Base-by-base conservation (phyloP, 2,797 vertebrate species). In the Amblyopsis hoosieri region DNA sequence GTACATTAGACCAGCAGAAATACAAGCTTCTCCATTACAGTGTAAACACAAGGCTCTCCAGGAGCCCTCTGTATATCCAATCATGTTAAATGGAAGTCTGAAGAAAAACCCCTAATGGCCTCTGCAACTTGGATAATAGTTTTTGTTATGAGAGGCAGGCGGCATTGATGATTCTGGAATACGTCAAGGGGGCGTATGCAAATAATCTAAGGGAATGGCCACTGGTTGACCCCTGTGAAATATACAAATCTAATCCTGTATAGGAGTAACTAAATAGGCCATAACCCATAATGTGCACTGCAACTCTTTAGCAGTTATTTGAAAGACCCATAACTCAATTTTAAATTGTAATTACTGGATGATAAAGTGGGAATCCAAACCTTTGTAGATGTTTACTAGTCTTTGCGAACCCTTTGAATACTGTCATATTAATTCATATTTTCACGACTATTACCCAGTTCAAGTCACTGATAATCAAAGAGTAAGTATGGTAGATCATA, bases 131-230 rank as follows among this genome's bases (percentile, higher is more conserved):
- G 69, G 64, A 68, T 84, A 85, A 87, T 85, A 69, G 74, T 80
- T 85, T 65, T 79, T 81, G 74, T 84, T 88, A 89, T 90, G 82
- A 75, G 75, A 68, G 69, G 81, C 81, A 89, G 86, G 83, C 66
- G 78, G 55, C 60, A 66, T 17, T 86, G 87, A 88, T 88, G 83
- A 81, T 72, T 80, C 57, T 72, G 60, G 81, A 81, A 82, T 78
- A 73, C 79, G 87, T 86, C 72, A 82, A 74, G 53, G 80, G 61
- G 75, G 81, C 75, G 82, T 85, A 76, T 82, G 80, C 61, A 81
- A 82, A 73, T 82, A 69, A 74, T 69, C 65, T 75, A 81, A 81
- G 72, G 66, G 57, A 68, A 60, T 84, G 80, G 56, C 80, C 84
- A 72, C 62, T 64, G 69, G 58, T 67, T 87, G 82, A 89, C 83